Conservation (phyloP, 1,140 invertebrate species). For the Bombus huntii region DNA sequence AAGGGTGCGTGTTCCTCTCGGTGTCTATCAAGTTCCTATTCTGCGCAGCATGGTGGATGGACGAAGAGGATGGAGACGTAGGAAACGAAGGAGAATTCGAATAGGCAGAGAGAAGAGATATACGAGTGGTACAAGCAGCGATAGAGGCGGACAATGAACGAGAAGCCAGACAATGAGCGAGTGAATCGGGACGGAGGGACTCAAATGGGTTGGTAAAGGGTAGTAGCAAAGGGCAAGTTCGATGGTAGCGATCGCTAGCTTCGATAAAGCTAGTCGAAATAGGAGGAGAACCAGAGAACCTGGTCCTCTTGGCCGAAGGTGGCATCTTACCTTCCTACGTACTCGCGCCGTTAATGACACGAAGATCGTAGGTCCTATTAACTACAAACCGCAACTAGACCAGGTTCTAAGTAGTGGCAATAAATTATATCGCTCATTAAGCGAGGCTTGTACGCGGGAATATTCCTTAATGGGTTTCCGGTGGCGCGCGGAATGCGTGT, state of each 20-base stretch:
- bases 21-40: constrained; percentile 17
- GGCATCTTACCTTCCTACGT: constrained; percentile 44
- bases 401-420: constrained; percentile 60
- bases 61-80: background rate
- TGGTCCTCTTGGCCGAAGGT: background rate
- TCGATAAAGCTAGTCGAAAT: constrained; percentile 24
- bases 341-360: constrained; percentile 54
- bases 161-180: constrained; percentile 45
- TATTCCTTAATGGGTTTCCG: constrained; percentile 70
- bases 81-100: background rate
- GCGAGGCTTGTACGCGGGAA: constrained; percentile 60
- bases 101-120: background rate
- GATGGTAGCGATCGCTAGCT: background rate
- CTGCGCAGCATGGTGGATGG: background rate
- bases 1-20: background rate
- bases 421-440: constrained; percentile 75
- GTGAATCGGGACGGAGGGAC: constrained; percentile 12
- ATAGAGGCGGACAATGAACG: constrained; percentile 33
- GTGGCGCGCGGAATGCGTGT: constrained; percentile 51
- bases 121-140: constrained; percentile 21
- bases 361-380: constrained; percentile 65
- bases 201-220: background rate
- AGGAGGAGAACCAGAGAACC: background rate
- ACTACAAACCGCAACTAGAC: constrained; percentile 60
- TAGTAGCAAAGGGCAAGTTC: constrained; percentile 29